Conservation (phyloP, 2,797 vertebrate genomes). For the Neosalanx taihuensis region DNA sequence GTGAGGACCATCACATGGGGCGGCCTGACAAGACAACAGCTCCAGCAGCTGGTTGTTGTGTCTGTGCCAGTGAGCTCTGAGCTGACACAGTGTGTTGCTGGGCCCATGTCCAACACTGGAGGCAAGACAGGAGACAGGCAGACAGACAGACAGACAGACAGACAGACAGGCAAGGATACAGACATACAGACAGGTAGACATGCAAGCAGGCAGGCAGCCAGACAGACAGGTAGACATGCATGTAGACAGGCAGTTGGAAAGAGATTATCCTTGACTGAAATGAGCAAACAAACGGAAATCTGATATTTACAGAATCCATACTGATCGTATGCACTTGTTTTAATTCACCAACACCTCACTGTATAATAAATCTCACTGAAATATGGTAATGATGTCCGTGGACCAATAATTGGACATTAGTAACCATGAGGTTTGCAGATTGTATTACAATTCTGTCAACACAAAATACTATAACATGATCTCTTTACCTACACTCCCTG, state of each 20-base stretch:
- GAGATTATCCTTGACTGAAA: conserved; percentile 31
- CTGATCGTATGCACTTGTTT: neutral
- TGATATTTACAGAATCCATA: neutral
- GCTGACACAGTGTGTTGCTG: conserved; percentile 19
- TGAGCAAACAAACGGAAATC: conserved; percentile 19
- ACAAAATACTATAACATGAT: too few relatives aligned
- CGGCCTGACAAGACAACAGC: conserved; percentile 41
- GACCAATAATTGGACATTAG: too few relatives aligned
- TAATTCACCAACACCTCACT: neutral
- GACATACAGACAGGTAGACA: neutral
- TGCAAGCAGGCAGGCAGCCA: neutral
- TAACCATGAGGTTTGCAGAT: neutral
- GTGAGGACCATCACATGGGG: conserved; percentile 75
- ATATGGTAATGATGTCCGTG: too few relatives aligned
- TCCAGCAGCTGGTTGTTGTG: conserved; percentile 41
- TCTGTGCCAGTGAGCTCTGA: conserved; percentile 21
- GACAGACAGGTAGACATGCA: neutral
- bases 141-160: neutral
- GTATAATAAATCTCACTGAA: neutral
- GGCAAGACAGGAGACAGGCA: neutral
- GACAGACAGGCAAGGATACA: neutral
- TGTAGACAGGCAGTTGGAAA: conserved; percentile 1
- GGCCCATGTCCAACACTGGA: conserved; percentile 13
- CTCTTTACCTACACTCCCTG: neutral
- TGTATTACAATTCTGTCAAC: neutral